Evolutionary conservation across 2,113 vertebrate genomes (phyloP), one percentile per base, ranked within the genome.

Genomic region (Hipposideros armiger): DNA sequence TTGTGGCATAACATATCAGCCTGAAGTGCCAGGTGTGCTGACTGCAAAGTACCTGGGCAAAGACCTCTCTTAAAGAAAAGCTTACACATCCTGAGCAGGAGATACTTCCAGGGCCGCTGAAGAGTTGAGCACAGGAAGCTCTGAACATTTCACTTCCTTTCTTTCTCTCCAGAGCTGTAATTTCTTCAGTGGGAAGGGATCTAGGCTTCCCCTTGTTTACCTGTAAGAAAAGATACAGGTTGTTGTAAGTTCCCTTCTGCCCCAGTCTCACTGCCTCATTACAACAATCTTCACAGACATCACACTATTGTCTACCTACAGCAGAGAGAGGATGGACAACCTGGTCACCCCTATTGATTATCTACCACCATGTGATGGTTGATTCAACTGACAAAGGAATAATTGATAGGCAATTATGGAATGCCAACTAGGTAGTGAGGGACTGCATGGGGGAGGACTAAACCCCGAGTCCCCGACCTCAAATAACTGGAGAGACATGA

Each of bases 31-130:
- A 89, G 9, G 9, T 58, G 28, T 66, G 32, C 45, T 94, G 47
- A 42, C 64, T 94, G 28, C 60, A 86, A 86, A 91, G 69, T 83
- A 78, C 64, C 73, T 62, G n/a, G 36, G 36, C 11, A 95, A 90
- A 90, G 42, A 72, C 0, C 5, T 78, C 13, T 64, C 15, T 56
- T 81, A 45, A 70, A 81, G 88, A 93, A 13, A 86, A 60, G 60
- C 10, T 17, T 77, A 67, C 9, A 77, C 22, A 5, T 87, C 14
- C 82, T 77, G 28, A 74, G 54, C 3, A 2, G 20, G n/a, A 91
- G 32, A 70, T 20, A 14, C 22, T 81, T 50, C 5, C 0, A 8
- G 42, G 20, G 28, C 40, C 64, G 50, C 52, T 6, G n/a, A 70
- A 62, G 62, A 77, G 22, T 47, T 11, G 10, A 80, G 22, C 11